phyloP scores from a whole-genome alignment of 2,888 invertebrate species.

The Leptopilina syphax region DNA sequence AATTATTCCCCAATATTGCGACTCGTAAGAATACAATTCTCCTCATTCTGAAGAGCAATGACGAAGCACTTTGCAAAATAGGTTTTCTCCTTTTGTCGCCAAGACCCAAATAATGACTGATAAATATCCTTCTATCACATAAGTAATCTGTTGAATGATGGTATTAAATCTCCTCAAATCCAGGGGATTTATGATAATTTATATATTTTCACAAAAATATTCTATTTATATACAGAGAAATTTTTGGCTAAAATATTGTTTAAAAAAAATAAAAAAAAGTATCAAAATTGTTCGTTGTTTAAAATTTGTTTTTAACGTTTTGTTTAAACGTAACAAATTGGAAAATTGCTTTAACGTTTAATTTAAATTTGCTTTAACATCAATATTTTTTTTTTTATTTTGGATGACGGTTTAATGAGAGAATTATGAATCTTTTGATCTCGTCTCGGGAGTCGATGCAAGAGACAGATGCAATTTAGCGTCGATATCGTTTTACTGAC shows the following conservation, averaged over 20 bases:
- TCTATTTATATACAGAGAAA: too few species aligned
- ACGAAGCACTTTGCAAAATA: conserved; percentile 33
- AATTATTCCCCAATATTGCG: conserved; percentile 49
- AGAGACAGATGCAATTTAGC: conserved; percentile 74
- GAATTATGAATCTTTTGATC: background rate
- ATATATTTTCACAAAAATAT: too few species aligned
- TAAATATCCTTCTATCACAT: background rate
- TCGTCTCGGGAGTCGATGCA: conserved; percentile 63
- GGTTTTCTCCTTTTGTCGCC: conserved; percentile 13
- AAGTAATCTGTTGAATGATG: too few species aligned
- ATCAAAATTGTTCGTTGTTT: too few species aligned
- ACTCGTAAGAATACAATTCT: conserved; percentile 38
- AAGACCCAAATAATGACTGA: background rate
- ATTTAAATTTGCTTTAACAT: too few species aligned
- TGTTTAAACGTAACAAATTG: too few species aligned
- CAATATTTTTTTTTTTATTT: background rate
- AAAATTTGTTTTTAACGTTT: too few species aligned
- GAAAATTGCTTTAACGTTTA: too few species aligned
- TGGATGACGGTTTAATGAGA: conserved; percentile 30
- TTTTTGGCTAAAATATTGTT: too few species aligned
- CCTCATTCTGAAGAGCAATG: conserved; percentile 27
- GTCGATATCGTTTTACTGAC: conserved; percentile 73
- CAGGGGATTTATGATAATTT: too few species aligned
- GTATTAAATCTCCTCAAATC: too few species aligned
- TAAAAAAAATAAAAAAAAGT: too few species aligned